Base-by-base conservation (phyloP, 2,113 vertebrate genomes). In the Calidris pugnax region DNA sequence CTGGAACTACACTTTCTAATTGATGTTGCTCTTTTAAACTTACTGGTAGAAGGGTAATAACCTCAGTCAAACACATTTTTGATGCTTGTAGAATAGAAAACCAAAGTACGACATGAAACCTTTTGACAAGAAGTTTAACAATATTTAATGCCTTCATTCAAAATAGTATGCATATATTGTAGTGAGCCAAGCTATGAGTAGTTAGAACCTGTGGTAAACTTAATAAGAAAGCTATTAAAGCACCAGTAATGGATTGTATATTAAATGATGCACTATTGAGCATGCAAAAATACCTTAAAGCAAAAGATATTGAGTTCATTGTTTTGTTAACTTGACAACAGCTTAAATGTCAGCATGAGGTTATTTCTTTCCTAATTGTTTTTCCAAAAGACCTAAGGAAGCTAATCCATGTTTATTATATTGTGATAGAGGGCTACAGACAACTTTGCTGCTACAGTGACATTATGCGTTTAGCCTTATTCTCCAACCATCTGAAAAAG, bases 271-370 rank as follows among this genome's bases (percentile, higher is more conserved):
- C 59, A 80, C 55, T 59, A 63, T 27, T 68, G 47, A 94, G 50
- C 92, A 85, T 93, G 92, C 80, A 94, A 93, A 94, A 94, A 79
- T 28, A 95, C 79, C 80, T 93, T 89, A 66, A 89, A 91, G 93
- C 84, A 85, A 76, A 81, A 85, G 45, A 72, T 32, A 73, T 9
- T 2, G 32, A 85, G 55, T 53, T 84, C 41, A 41, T 69, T 82
- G 84, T 67, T 92, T 68, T 32, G 14, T 78, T 81, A 89, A 91
- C 68, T 47, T 77, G 79, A 85, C 69, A 87, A 90, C 87, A 95
- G 59, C 92, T 91, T 95, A 91, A 93, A 80, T 94, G 50, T 85
- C 95, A 96, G 95, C 87, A 94, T 83, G 93, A 95, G 82, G 59
- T 87, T 93, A 73, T 74, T 90, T 85, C 33, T 73, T 39, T 91